Evolutionary conservation across 2,113 vertebrate genomes (phyloP).

Genomic region (Psammodynastes pulverulentus): DNA sequence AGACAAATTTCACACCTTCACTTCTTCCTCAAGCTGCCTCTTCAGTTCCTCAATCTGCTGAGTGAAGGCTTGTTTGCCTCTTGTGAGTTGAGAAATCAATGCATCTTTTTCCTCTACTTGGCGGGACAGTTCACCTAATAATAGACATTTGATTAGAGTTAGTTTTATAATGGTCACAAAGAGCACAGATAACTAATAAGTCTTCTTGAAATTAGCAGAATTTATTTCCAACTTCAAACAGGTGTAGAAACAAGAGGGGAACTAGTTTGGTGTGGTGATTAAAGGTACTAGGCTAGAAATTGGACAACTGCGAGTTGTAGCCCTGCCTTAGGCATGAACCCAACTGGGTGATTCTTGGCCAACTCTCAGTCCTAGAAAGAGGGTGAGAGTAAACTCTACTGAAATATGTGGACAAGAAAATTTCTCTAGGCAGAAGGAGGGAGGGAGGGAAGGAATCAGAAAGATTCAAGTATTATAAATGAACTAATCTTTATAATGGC

Average conservation of each 20-base stretch:
- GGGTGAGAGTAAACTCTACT: not conserved
- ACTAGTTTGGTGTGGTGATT: not conserved
- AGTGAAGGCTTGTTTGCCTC: constrained; percentile 79
- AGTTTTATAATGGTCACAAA: not conserved
- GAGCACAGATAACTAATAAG: not conserved
- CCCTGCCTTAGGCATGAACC: not conserved
- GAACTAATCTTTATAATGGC: not conserved
- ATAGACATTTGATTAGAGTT: not conserved
- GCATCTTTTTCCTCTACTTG: constrained; percentile 77
- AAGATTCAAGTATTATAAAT: not conserved
- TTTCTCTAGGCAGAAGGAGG: not conserved
- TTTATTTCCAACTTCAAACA: not conserved
- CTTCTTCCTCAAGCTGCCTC: constrained; percentile 77
- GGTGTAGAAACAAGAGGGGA: not conserved
- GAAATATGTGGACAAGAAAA: not conserved
- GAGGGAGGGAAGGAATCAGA: too few relatives aligned
- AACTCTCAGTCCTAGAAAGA: not conserved
- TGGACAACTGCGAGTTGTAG: not conserved
- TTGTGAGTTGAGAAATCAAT: constrained; percentile 77
- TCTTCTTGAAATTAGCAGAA: not conserved
- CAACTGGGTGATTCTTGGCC: not conserved
- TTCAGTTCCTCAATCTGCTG: constrained; percentile 79
- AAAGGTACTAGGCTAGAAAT: not conserved
- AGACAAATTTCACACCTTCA: constrained; percentile 66
- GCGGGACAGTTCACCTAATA: constrained; percentile 73